These are phyloP conservation scores for Zoanthus sansibaricus DNA, from an alignment of 92 coral and sea anemone genomes.

Conservation along the genomic window DNA sequence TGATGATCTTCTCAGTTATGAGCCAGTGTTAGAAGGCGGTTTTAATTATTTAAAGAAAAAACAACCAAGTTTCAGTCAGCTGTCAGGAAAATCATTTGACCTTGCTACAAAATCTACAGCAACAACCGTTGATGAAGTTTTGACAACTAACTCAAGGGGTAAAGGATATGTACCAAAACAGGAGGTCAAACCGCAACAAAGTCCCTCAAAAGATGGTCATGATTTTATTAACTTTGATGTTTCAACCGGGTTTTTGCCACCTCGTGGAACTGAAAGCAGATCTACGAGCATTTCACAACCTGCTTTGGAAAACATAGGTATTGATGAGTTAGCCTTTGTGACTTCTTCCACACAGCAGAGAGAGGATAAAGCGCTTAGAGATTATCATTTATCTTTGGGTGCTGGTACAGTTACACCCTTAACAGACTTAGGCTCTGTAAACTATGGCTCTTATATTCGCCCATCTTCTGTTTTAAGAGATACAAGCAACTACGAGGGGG, in stretches of 20 bases:
- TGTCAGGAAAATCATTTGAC: constrained; percentile 14
- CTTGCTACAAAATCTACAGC: constrained; percentile 4
- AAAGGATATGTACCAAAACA: constrained; percentile 23
- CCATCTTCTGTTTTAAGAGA: not conserved
- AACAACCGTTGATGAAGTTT: constrained; percentile 19
- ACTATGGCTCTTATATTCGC: constrained; percentile 41
- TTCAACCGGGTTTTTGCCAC: not conserved
- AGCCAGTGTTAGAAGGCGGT: constrained; percentile 81
- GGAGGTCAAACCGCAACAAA: constrained; percentile 33
- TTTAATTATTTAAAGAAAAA: constrained; percentile 63
- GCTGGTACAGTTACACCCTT: constrained; percentile 72
- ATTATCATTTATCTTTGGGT: constrained; percentile 69
- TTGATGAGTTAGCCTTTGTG: not conserved
- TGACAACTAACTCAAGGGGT: constrained; percentile 23
- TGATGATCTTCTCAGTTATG: constrained; percentile 85
- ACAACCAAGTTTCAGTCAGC: not conserved
- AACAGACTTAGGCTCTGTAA: constrained; percentile 29
- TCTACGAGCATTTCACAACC: constrained; percentile 19
- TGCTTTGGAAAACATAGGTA: constrained; percentile 1
- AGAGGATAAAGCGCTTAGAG: constrained; percentile 52
- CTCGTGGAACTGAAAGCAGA: not conserved
- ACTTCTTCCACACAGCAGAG: not conserved
- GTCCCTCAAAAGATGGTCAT: not conserved
- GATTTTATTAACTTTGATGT: not conserved
- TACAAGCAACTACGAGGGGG: not conserved